phyloP scores from a whole-genome alignment of 92 coral and sea anemone genomes.

The Porites rus region DNA sequence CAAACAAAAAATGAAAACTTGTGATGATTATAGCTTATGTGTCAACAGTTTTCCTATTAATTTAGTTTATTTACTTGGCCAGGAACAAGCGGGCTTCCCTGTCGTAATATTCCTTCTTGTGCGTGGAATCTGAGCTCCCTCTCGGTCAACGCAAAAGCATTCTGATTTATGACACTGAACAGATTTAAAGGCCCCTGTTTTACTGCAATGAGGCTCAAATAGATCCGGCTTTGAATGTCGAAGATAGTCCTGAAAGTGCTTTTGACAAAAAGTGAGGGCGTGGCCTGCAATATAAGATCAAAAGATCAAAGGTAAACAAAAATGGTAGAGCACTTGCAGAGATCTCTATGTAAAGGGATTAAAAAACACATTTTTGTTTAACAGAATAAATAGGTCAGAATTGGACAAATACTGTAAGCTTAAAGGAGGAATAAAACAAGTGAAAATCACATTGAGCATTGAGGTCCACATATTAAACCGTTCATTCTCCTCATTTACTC shows the following conservation, averaged over 20 bases:
- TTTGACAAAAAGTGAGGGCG: constrained; percentile 70
- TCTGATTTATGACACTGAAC: constrained; percentile 73
- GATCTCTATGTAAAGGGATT: too few species aligned
- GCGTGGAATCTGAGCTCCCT: constrained; percentile 72
- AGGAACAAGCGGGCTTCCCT: constrained; percentile 72
- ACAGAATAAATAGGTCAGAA: too few species aligned
- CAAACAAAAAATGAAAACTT: too few species aligned
- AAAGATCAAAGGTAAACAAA: neutral
- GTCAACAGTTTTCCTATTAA: neutral
- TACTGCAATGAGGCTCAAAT: constrained; percentile 79
- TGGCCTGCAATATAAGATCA: constrained; percentile 6
- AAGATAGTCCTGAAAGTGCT: constrained; percentile 68
- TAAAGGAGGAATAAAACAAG: too few species aligned
- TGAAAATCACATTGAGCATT: too few species aligned
- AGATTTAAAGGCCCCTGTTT: constrained; percentile 70
- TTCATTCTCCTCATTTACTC: too few species aligned
- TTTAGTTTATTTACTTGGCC: constrained; percentile 42
- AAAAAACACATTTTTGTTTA: too few species aligned
- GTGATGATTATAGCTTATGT: too few species aligned
- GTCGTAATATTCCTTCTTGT: constrained; percentile 69
- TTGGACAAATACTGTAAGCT: too few species aligned
- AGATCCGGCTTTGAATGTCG: constrained; percentile 56
- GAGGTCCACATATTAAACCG: too few species aligned
- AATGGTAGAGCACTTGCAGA: too few species aligned
- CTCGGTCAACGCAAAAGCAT: constrained; percentile 82